phyloP scores from a whole-genome alignment of 2,888 invertebrate genomes.

The Eupeodes latifasciatus region DNA sequence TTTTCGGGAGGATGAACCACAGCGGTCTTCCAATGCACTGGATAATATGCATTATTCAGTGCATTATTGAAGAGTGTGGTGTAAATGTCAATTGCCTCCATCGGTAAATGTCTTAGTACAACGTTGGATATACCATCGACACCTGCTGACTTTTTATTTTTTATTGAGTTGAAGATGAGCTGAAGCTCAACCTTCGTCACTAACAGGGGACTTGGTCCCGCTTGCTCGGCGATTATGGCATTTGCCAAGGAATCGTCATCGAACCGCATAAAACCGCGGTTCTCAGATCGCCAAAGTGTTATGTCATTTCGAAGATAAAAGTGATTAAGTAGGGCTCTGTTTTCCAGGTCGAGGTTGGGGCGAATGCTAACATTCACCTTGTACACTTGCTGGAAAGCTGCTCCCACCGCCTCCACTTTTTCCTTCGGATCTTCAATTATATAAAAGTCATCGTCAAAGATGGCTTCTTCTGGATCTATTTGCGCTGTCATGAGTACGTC shows the following conservation, averaged over 20 bases:
- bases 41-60: constrained; percentile 30
- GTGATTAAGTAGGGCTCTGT: background rate
- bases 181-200: constrained; percentile 17
- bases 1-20: constrained; percentile 30
- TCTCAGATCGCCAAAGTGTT: background rate
- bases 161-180: constrained; percentile 22
- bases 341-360: background rate
- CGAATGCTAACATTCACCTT: background rate
- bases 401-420: too few relatives aligned
- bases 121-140: constrained; percentile 32
- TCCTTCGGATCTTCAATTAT: too few relatives aligned
- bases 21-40: constrained; percentile 30
- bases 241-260: background rate
- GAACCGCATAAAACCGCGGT: background rate
- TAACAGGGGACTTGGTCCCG: background rate
- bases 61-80: constrained; percentile 43
- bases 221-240: background rate
- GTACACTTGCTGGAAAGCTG: too few relatives aligned
- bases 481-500: too few relatives aligned
- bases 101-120: constrained; percentile 11
- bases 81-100: constrained; percentile 9
- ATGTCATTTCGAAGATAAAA: background rate
- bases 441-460: too few relatives aligned
- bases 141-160: constrained; percentile 40
- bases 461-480: too few relatives aligned